Conservation (phyloP, 2,797 vertebrate genomes). For the Cyclopterus lumpus region DNA sequence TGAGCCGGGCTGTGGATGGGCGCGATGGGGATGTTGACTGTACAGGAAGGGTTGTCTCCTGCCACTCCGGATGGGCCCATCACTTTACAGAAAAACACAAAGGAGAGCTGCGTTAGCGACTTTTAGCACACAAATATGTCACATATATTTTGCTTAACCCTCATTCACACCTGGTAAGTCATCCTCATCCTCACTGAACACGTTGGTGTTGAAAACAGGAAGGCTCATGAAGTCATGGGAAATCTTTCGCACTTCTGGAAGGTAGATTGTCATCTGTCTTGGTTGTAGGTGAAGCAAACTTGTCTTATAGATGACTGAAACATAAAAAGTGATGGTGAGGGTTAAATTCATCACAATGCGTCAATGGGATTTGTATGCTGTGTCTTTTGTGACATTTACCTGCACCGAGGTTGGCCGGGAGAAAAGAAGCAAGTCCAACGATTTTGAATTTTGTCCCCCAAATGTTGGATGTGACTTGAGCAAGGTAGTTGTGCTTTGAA, state of each 20-base stretch:
- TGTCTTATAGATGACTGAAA: constrained; percentile 97
- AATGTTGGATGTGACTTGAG: constrained; percentile 99
- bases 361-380: not conserved
- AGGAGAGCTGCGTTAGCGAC: constrained; percentile 12
- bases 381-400: constrained; percentile 80
- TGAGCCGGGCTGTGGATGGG: constrained; percentile 98
- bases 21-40: constrained; percentile 98
- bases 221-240: constrained; percentile 96
- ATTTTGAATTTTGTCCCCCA: constrained; percentile 99
- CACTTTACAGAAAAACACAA: constrained; percentile 77
- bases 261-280: constrained; percentile 99
- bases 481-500: constrained; percentile 97
- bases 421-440: constrained; percentile 96
- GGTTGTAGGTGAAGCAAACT: constrained; percentile 98
- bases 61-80: constrained; percentile 93
- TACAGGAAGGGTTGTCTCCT: constrained; percentile 93
- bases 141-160: not conserved
- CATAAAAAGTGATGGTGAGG: not conserved
- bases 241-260: constrained; percentile 97
- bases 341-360: not conserved
- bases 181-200: constrained; percentile 99
- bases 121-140: not conserved
- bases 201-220: constrained; percentile 96
- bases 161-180: constrained; percentile 85
- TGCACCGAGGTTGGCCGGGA: constrained; percentile 98